phyloP scores from a whole-genome alignment of 2,113 vertebrate genomes.

The Laticauda laticaudata region DNA sequence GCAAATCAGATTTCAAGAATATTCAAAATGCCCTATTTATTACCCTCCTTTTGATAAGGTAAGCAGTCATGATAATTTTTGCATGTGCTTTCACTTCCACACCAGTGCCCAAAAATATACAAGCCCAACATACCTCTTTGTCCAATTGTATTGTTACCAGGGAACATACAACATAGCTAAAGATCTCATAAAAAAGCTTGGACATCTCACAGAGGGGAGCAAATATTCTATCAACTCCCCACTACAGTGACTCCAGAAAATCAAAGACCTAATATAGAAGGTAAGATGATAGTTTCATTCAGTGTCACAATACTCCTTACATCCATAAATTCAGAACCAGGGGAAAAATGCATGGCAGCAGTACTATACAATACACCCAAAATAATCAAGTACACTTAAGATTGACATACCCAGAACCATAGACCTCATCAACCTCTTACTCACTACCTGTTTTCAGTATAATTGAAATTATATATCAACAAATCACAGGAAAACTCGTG shows the following conservation, averaged over 20 bases:
- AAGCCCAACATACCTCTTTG: background rate
- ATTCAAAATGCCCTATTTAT: constrained; percentile 78
- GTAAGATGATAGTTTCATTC: background rate
- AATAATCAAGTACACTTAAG: background rate
- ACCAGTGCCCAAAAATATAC: background rate
- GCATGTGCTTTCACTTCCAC: background rate
- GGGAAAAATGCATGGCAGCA: background rate
- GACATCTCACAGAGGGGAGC: background rate
- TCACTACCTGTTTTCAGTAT: background rate
- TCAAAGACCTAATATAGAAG: background rate
- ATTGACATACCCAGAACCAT: background rate
- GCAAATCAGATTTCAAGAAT: constrained; percentile 90
- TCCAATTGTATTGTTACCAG: background rate
- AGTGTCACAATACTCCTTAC: background rate
- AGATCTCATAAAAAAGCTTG: background rate
- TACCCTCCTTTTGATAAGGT: constrained; percentile 99
- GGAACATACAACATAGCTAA: background rate
- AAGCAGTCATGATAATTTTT: constrained; percentile 36
- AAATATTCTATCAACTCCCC: background rate
- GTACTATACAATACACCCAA: background rate
- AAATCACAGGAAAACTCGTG: background rate
- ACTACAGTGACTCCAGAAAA: background rate
- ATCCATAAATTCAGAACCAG: background rate
- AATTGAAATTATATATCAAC: background rate
- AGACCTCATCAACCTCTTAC: background rate